A percentile compares a stretch with the other conserved stretches of the same genome.
Evolutionary conservation across 30 jellyfish, hydroid and myxozoan genomes (phyloP).

Genomic region (Cassiopea andromeda): DNA sequence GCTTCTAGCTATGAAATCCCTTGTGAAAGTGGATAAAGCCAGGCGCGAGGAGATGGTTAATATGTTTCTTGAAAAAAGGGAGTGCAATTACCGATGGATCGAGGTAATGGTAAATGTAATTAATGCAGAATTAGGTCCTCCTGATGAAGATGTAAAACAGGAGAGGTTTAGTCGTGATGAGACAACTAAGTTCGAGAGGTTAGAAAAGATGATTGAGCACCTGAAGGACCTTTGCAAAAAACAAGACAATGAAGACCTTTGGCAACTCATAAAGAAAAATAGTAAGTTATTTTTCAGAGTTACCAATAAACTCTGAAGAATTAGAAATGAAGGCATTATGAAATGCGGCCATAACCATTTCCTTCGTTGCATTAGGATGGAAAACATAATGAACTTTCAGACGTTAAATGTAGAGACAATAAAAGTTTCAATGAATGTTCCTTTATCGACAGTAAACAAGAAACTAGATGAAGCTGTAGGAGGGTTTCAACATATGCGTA

Average conservation of each 20-base stretch:
- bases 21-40: background rate
- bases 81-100: too few species aligned
- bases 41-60: background rate
- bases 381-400: too few species aligned
- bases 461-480: too few species aligned
- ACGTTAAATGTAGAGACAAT: too few species aligned
- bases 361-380: too few species aligned
- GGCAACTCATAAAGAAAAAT: background rate
- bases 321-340: too few species aligned
- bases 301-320: background rate
- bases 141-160: background rate
- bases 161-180: background rate
- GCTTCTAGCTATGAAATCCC: constrained; percentile 5
- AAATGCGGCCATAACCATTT: too few species aligned
- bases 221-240: background rate
- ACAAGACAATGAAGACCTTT: background rate
- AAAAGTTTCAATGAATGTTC: too few species aligned
- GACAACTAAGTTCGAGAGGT: background rate
- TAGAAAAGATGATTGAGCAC: background rate
- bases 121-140: background rate
- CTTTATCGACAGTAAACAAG: too few species aligned
- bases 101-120: too few species aligned
- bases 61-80: background rate
- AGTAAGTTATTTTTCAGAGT: background rate
- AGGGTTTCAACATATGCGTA: too few species aligned